phyloP scores from a whole-genome alignment of 1,140 invertebrate species.

The Papilio xuthus region DNA sequence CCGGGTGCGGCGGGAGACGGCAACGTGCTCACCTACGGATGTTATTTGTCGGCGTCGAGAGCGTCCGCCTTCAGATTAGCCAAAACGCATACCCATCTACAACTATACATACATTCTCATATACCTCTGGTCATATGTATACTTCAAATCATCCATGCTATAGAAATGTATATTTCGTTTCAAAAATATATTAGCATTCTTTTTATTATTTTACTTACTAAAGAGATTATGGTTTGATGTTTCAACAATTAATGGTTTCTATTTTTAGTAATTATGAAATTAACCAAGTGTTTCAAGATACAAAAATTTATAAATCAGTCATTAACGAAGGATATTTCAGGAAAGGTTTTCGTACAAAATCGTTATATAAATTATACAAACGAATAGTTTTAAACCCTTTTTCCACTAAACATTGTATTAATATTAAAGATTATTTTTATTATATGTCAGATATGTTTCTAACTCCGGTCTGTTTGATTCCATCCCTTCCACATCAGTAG shows the following conservation, averaged over 20 bases:
- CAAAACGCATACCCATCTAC: constrained; percentile 37
- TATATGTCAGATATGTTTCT: constrained; percentile 48
- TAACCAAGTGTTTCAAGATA: not conserved
- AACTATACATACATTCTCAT: not conserved
- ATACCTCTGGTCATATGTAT: not conserved
- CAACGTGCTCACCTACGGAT: constrained; percentile 50
- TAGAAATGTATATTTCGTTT: not conserved
- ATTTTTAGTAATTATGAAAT: not conserved
- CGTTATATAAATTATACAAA: not conserved
- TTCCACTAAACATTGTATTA: constrained; percentile 35
- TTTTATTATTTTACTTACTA: not conserved
- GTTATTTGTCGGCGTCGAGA: constrained; percentile 59
- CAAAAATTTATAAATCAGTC: not conserved
- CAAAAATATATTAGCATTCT: not conserved
- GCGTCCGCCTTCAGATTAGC: constrained; percentile 60
- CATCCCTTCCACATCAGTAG: constrained; percentile 55
- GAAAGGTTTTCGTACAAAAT: not conserved
- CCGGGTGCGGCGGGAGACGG: constrained; percentile 4
- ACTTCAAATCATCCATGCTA: not conserved
- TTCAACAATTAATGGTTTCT: not conserved
- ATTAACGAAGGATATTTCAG: not conserved
- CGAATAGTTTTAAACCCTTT: not conserved
- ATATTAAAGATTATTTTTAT: constrained; percentile 45
- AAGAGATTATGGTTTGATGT: not conserved
- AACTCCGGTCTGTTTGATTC: constrained; percentile 49